Percentiles rank a stretch among this genome's conserved stretches.
These are phyloP conservation scores for Drosophila ercepeae DNA, from an alignment of 1,140 invertebrate genomes.

Conservation along the genomic window DNA sequence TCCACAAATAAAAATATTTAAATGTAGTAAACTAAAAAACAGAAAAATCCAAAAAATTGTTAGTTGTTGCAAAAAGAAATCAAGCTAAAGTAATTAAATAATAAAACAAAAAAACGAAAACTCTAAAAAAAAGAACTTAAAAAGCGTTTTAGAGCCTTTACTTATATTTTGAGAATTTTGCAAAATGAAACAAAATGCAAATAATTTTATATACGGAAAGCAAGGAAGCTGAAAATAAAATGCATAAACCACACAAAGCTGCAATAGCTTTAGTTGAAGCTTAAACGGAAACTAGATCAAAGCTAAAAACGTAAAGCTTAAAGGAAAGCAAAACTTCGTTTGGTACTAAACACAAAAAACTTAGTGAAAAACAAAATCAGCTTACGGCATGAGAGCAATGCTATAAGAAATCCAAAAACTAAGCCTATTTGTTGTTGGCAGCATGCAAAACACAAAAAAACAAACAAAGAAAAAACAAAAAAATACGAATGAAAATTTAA, in stretches of 20 bases:
- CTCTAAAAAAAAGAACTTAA: constrained; percentile 46
- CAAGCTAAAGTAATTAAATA: constrained; percentile 53
- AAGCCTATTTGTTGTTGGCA: constrained; percentile 69
- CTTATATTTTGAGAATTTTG: constrained; percentile 81
- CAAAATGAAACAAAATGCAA: constrained; percentile 71
- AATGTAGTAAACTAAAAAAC: constrained; percentile 48
- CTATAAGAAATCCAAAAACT: constrained; percentile 46
- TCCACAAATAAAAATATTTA: constrained; percentile 42
- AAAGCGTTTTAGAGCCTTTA: constrained; percentile 80
- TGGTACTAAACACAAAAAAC: constrained; percentile 28
- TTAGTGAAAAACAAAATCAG: constrained; percentile 31
- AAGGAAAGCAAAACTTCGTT: constrained; percentile 21
- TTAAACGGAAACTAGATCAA: constrained; percentile 47
- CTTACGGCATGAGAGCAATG: constrained; percentile 60
- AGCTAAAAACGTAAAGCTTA: constrained; percentile 44
- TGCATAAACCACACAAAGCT: constrained; percentile 41
- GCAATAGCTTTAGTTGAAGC: constrained; percentile 42
- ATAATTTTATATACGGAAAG: constrained; percentile 71
- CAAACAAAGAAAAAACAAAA: constrained; percentile 23
- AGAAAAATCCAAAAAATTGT: constrained; percentile 66
- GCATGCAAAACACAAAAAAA: constrained; percentile 45
- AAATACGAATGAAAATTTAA: constrained; percentile 45
- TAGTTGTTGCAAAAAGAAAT: constrained; percentile 76
- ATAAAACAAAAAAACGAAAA: no score
- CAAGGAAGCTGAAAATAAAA: constrained; percentile 38